These are phyloP conservation scores for Psephotus haematonotus DNA, from an alignment of 2,113 vertebrate species.

Conservation along the genomic window DNA sequence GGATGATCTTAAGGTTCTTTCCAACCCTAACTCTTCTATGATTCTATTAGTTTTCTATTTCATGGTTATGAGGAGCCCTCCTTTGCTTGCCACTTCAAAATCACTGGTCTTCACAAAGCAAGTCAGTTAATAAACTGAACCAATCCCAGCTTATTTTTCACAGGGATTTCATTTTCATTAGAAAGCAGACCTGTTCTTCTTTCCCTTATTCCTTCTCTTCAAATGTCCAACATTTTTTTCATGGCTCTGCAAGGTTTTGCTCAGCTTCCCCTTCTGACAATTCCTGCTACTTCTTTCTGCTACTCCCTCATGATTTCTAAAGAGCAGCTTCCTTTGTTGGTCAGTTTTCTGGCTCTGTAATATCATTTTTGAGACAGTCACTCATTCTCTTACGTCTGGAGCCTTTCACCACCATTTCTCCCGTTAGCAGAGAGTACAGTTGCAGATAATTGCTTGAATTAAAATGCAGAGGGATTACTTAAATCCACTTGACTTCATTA, in stretches of 20 bases:
- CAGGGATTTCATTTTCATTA: background rate
- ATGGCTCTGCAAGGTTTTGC: background rate
- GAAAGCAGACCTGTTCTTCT: background rate
- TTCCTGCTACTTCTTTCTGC: background rate
- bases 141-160: background rate
- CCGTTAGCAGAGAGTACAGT: background rate
- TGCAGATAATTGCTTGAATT: constrained; percentile 53
- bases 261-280: background rate
- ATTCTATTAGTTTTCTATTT: background rate
- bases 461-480: constrained; percentile 52
- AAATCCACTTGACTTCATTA: constrained; percentile 58
- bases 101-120: background rate
- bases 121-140: background rate
- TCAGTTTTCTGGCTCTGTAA: background rate
- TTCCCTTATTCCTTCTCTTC: background rate
- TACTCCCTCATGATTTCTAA: background rate
- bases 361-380: background rate
- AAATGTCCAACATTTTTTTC: background rate
- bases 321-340: background rate
- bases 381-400: background rate
- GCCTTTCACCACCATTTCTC: background rate
- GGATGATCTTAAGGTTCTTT: too few species aligned
- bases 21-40: too few species aligned
- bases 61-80: background rate
- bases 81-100: background rate